Evolutionary conservation across 2,113 vertebrate species (phyloP).

Genomic region (Oenanthe melanoleuca): DNA sequence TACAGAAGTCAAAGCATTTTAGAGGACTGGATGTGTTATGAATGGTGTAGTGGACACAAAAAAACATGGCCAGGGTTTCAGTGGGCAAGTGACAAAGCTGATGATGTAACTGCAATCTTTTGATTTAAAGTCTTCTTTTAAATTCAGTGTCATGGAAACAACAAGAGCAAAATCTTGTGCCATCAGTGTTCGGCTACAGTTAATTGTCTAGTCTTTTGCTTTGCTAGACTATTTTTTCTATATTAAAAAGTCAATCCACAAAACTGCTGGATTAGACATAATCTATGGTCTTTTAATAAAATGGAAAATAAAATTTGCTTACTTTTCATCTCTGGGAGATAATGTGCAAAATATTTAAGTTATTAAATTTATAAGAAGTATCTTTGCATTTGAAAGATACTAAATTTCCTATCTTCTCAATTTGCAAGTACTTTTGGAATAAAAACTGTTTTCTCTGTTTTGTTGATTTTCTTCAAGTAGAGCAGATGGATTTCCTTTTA

Average conservation of each 20-base stretch:
- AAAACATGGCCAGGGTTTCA: neutral
- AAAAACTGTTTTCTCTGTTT: neutral
- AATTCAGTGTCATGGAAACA: neutral
- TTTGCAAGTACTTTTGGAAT: neutral
- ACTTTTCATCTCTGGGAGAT: neutral
- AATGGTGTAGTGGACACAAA: neutral
- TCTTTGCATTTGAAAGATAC: neutral
- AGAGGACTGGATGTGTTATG: neutral
- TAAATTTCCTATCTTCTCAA: neutral
- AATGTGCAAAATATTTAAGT: neutral
- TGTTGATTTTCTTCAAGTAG: neutral
- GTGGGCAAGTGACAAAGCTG: neutral
- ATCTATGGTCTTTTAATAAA: neutral
- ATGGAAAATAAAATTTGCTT: neutral
- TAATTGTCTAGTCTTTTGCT: neutral
- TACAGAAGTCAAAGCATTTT: constrained; percentile 6
- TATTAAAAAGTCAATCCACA: neutral
- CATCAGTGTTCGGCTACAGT: neutral
- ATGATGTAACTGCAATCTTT: neutral
- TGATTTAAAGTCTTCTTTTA: neutral
- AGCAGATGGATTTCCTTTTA: neutral
- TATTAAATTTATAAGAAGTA: neutral
- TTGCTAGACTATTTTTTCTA: neutral
- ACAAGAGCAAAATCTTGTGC: neutral
- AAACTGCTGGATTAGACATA: neutral